phyloP scores from a whole-genome alignment of 2,113 vertebrate genomes.

The Murina feae region DNA sequence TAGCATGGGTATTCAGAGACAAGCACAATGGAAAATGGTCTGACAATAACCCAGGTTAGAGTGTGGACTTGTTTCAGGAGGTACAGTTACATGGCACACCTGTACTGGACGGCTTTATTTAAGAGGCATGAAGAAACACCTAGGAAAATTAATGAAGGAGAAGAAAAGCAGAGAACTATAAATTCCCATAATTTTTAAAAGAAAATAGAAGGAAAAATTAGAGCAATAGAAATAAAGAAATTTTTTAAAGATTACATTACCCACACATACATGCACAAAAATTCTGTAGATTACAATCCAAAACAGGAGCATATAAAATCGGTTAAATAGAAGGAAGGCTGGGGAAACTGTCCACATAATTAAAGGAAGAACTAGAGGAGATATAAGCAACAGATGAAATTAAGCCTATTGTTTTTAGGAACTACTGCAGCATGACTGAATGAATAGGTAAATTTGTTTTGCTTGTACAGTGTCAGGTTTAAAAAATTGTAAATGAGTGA shows the following conservation, averaged over 20 bases:
- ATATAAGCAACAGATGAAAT: conserved; percentile 11
- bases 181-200: background rate
- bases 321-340: background rate
- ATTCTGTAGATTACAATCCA: background rate
- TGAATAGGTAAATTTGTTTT: conserved; percentile 38
- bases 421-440: background rate
- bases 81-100: background rate
- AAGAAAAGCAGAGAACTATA: background rate
- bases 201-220: background rate
- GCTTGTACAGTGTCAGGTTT: background rate
- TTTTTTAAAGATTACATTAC: background rate
- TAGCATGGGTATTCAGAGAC: background rate
- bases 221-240: background rate
- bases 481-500: conserved; percentile 34
- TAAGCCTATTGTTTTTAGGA: background rate
- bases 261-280: background rate
- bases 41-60: background rate
- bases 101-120: background rate
- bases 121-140: background rate
- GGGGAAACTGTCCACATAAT: background rate
- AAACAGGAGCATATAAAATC: background rate
- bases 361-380: background rate
- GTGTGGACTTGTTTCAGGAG: background rate
- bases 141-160: background rate
- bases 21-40: background rate